Evolutionary conservation across 2,797 vertebrate genomes (phyloP), one percentile per base, ranked within the genome.

Genomic region (Manis javanica): DNA sequence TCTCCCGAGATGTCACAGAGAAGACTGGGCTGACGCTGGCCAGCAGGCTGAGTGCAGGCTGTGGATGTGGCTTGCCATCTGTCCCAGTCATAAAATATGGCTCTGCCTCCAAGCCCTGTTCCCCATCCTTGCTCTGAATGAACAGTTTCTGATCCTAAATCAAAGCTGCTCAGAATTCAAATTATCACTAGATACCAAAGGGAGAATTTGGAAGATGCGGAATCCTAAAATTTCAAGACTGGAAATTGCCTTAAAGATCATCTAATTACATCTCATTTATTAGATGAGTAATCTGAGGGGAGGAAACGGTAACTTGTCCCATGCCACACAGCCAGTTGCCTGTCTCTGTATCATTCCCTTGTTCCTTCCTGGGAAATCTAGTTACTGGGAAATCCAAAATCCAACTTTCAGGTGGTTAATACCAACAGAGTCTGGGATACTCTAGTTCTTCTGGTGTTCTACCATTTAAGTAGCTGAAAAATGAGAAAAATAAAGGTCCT

Each of bases 71-170:
- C 46, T 66, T 37, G 29, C n/a, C 53, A 51, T 42, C 91, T 83
- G 14, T 71, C 59, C 63, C n/a, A 13, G 7, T 84, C 31, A 39
- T 53, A 46, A 92, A 91, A 59, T 31, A 21, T 31, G 51, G 31
- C 59, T 92, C 78, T 91, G 31, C 49, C n/a, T 77, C 37, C 49
- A 39, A 3, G n/a, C 18, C 23, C 19, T 3, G 23, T 37, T n/a
- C 3, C 5, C 46, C 3, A 18, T 18, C 53, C 75, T 57, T 71
- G 55, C 13, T 68, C 61, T 59, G 19, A 74, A 61, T 4, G 4
- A 42, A 77, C 37, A 42, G 49, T 75, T 88, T 91, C n/a, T 83
- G 74, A 46, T 91, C 57, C 77, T 95, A 81, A 92, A 87, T 92
- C 85, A 78, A 63, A 94, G 49, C 49, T 68, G 16, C 51, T 94